Evolutionary conservation across 2,797 vertebrate genomes (phyloP), one percentile per base, ranked within the genome.

Genomic region (Kryptopterus vitreolus): DNA sequence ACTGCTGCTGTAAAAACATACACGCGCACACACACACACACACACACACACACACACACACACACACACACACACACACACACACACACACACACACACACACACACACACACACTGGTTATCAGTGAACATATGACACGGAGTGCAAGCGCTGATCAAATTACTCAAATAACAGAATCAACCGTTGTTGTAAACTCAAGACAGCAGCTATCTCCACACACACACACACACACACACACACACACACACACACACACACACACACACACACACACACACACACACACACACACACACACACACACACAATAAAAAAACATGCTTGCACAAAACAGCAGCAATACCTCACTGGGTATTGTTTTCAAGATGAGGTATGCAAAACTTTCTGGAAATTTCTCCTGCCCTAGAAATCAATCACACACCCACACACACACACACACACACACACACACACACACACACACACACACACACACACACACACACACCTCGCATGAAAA

Each of bases 151-250:
- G 68, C 50, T 59, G 24, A 72, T 72, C 52, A 72, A 38, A 72
- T 72, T 72, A 24, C n/a, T 53, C 52, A n/a, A 33, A 38, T 72
- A 72, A 72, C 70, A 72, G 52, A 72, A 72, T 72, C 52, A 72
- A 38, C 52, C 52, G 35, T 16, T 72, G 52, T 72, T 35, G 70
- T 31, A 72, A 72, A 48, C n/a, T 35, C 81, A 79, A 72, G 29
- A 33, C 52, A 55, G 31, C 31, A 57, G 31, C 35, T 55, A n/a
- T 20, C n/a, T n/a, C 10, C 38, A 31, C 22, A 57, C 50, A 31
- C 24, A 52, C 50, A 71, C 26, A 52, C 69, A 53, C 52, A 18
- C 35, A 31, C 22, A 57, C 50, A 52, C 24, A 70, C 50, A 71
- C 26, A 53, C 69, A 53, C 52, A 18, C 38, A 31, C 22, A 57